Evolutionary conservation across 2,888 invertebrate genomes (phyloP).

Genomic region (Himalopsyche anomala): DNA sequence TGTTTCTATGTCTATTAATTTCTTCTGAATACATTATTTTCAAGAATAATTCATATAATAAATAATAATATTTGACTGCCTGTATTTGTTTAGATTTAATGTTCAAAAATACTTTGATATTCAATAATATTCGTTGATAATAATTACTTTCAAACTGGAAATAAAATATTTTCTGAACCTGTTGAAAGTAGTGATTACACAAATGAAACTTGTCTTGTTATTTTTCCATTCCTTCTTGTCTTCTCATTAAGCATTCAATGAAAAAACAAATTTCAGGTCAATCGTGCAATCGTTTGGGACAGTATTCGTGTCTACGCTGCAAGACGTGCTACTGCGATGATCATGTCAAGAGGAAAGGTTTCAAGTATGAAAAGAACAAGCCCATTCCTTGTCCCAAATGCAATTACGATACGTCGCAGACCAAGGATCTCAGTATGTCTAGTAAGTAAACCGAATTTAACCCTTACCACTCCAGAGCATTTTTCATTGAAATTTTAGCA

Average conservation of each 20-base stretch:
- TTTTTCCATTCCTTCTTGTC: neutral
- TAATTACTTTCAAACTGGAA: no score
- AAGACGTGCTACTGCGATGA: slow-evolving; percentile 98
- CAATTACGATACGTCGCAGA: slow-evolving; percentile 93
- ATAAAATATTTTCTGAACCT: no score
- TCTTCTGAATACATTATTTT: neutral
- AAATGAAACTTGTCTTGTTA: no score
- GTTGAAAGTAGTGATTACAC: no score
- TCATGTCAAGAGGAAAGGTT: slow-evolving; percentile 94
- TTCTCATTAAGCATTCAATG: neutral
- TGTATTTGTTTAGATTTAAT: no score
- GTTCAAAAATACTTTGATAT: no score
- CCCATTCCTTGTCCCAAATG: slow-evolving; percentile 96
- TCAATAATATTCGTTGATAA: no score
- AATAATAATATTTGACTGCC: no score
- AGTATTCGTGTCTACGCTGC: slow-evolving; percentile 96
- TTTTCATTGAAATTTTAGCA: no score
- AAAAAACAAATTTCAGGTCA: slow-evolving; percentile 78
- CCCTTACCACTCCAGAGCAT: no score
- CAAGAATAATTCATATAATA: no score
- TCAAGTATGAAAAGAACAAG: slow-evolving; percentile 90
- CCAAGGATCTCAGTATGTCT: slow-evolving; percentile 96
- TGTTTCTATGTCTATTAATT: neutral
- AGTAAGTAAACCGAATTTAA: slow-evolving; percentile 77
- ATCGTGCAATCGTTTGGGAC: slow-evolving; percentile 95